Evolutionary conservation across 2,113 vertebrate species (phyloP).

Genomic region (Pachypanchax playfairii): DNA sequence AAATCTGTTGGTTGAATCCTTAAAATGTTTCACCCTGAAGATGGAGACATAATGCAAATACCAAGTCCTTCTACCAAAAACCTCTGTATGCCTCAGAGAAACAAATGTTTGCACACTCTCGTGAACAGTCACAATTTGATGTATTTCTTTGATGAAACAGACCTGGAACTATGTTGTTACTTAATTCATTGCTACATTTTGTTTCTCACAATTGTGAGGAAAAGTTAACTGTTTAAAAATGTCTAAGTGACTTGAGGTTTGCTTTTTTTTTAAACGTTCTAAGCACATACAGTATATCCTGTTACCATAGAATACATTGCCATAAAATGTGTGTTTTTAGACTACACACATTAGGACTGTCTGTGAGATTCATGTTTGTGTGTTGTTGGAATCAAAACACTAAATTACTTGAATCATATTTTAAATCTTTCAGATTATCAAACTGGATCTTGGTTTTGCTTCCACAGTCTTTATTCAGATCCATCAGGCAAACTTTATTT

Average conservation of each 20-base stretch:
- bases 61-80: too few relatives aligned
- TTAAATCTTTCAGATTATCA: slow-evolving; percentile 44
- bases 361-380: slow-evolving; percentile 22
- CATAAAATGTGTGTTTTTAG: neutral
- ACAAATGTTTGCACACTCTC: too few relatives aligned
- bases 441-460: slow-evolving; percentile 36
- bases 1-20: too few relatives aligned
- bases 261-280: neutral
- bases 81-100: too few relatives aligned
- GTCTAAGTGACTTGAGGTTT: neutral
- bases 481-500: slow-evolving; percentile 37
- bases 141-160: too few relatives aligned
- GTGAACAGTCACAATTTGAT: too few relatives aligned
- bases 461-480: slow-evolving; percentile 30
- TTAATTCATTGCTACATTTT: too few relatives aligned
- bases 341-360: slow-evolving; percentile 16
- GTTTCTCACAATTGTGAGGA: neutral
- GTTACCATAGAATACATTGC: neutral
- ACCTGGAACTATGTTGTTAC: neutral
- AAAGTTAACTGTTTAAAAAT: neutral
- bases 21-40: too few relatives aligned
- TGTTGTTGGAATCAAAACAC: slow-evolving; percentile 33
- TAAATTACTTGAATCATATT: slow-evolving; percentile 61
- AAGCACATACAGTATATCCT: too few relatives aligned
- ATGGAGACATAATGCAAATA: too few relatives aligned